Conservation (phyloP, 2,113 vertebrate species). For the Tinamus guttatus region DNA sequence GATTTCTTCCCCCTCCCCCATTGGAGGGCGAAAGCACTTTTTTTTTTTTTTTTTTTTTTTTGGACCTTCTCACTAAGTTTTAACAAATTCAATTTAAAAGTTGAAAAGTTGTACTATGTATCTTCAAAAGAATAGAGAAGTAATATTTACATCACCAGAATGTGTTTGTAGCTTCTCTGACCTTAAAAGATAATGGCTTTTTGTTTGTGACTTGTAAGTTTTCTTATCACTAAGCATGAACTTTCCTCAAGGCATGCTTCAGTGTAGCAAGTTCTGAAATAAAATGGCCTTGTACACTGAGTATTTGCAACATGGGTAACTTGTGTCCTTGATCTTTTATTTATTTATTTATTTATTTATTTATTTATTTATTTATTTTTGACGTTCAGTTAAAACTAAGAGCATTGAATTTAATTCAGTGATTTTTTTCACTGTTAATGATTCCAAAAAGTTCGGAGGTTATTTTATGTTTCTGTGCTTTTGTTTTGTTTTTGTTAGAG, state of each 20-base stretch:
- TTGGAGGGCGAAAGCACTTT: neutral
- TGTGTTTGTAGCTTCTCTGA: constrained; percentile 30
- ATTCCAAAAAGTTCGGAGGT: neutral
- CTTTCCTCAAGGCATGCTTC: constrained; percentile 22
- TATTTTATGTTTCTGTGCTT: neutral
- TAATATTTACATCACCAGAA: neutral
- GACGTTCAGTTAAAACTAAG: neutral
- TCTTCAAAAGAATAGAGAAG: neutral
- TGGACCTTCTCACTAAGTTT: neutral
- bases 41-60: neutral
- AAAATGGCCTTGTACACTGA: constrained; percentile 2
- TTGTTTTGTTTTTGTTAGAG: neutral
- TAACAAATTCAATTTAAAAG: neutral
- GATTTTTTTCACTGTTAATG: neutral
- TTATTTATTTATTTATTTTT: neutral
- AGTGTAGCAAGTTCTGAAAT: constrained; percentile 52
- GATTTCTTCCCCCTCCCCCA: neutral
- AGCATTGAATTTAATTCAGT: neutral
- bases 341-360: no score
- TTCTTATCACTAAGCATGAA: constrained; percentile 22
- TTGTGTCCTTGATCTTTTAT: constrained; percentile 28
- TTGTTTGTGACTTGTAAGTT: constrained; percentile 40
- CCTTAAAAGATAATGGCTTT: constrained; percentile 52
- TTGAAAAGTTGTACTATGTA: neutral
- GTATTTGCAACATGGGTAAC: neutral